phyloP scores from a whole-genome alignment of 2,888 invertebrate species.

The Dicyrtomina minuta region DNA sequence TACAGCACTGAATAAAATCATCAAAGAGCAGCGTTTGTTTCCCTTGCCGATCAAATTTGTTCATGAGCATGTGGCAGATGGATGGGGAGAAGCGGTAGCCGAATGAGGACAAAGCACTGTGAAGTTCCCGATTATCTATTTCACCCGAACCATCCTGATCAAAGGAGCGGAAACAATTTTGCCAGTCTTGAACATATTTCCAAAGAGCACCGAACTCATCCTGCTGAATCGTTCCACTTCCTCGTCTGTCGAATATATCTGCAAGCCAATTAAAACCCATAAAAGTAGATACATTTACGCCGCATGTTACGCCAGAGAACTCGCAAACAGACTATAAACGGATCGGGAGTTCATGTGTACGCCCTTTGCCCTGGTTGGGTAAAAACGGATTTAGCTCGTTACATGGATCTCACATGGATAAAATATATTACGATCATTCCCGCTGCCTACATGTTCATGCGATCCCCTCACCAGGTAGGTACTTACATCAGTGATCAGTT shows the following conservation, averaged over 20 bases:
- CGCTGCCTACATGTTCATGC: conserved; percentile 69
- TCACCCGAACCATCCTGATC: conserved; percentile 62
- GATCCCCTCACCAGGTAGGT: conserved; percentile 69
- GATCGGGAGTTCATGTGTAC: conserved; percentile 66
- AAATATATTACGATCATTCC: conserved; percentile 72
- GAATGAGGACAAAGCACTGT: conserved; percentile 61
- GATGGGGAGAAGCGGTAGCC: conserved; percentile 70
- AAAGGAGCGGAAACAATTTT: conserved; percentile 55
- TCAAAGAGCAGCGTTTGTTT: conserved; percentile 89
- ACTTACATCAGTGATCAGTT: background rate
- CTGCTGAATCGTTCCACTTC: conserved; percentile 60
- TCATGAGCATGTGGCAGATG: conserved; percentile 75
- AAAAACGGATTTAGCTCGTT: conserved; percentile 73
- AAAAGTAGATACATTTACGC: too few relatives aligned
- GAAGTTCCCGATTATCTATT: conserved; percentile 62
- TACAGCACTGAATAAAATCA: conserved; percentile 96
- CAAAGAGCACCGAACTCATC: conserved; percentile 62
- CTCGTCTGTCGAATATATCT: conserved; percentile 50
- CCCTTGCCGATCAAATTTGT: conserved; percentile 90
- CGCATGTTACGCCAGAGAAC: too few relatives aligned
- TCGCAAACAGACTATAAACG: conserved; percentile 55
- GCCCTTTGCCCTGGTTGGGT: conserved; percentile 57
- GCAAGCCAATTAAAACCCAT: too few relatives aligned
- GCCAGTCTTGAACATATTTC: conserved; percentile 61
- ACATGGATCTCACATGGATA: conserved; percentile 67